Base-by-base conservation (phyloP, 2,888 invertebrate genomes). In the Psylliodes chrysocephalus region DNA sequence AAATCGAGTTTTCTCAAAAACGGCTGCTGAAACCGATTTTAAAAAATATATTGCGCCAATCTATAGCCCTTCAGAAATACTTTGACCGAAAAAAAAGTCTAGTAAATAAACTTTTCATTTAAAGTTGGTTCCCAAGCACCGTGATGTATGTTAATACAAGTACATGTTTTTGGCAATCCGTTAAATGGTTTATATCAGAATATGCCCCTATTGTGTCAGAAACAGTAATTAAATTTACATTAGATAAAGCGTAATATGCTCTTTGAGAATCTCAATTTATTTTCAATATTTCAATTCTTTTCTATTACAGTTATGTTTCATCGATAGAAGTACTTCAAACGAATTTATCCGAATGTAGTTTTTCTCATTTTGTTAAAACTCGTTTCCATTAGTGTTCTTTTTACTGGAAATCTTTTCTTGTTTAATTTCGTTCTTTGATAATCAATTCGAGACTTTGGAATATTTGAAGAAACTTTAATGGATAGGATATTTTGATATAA, bases 371-470 rank as follows among this genome's bases (percentile, higher is more conserved):
- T n/a, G n/a, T 5, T n/a, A 25, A 14, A 12, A 35, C n/a, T 35
- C 14, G 8, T 22, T 46, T 46, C 12, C 35, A 46, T 46, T 46
- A 46, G 14, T 46, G n/a, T 46, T 46, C 46, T n/a, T 12, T 22
- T 46, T 40, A 40, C n/a, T 15, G 8, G 33, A 33, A 33, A 7
- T 33, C 7, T 35, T 35, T 35, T 35, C 12, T 35, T 12, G n/a
- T 35, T 35, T 35, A 35, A 35, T 35, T 35, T 6, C 33, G 2
- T 2, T 33, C n/a, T 33, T n/a, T n/a, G n/a, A n/a, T n/a, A n/a
- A n/a, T n/a, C n/a, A n/a, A n/a, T n/a, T n/a, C n/a, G n/a, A n/a
- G n/a, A n/a, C n/a, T n/a, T n/a, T n/a, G n/a, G n/a, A n/a, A n/a
- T n/a, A n/a, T n/a, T n/a, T n/a, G n/a, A n/a, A n/a, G n/a, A n/a